Conservation (phyloP, 2,113 vertebrate genomes). For the Amblyornis subalaris region DNA sequence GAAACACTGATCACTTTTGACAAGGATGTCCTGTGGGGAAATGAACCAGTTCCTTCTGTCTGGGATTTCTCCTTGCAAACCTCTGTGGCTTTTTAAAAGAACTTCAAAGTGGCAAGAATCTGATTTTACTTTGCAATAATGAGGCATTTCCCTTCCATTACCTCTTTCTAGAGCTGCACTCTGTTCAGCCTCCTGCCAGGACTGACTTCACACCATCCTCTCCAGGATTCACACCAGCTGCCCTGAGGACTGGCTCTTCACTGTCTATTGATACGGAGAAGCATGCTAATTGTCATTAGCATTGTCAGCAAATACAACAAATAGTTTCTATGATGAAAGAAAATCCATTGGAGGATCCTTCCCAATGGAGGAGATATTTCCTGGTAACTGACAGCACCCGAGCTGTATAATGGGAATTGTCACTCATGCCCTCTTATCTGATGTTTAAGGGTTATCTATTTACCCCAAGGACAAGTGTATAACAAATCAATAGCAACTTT, state of each 20-base stretch:
- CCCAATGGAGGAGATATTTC: slow-evolving; percentile 12
- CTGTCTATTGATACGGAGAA: neutral
- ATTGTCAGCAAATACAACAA: neutral
- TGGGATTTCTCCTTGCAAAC: neutral
- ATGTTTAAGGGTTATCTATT: slow-evolving; percentile 23
- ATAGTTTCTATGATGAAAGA: neutral
- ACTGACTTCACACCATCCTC: neutral
- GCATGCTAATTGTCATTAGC: neutral
- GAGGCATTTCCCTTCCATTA: neutral
- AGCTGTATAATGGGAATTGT: neutral
- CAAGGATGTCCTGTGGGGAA: neutral
- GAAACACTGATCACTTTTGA: neutral
- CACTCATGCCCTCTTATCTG: neutral
- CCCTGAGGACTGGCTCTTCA: neutral
- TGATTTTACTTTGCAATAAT: neutral
- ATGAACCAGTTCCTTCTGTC: neutral
- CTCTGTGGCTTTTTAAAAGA: neutral
- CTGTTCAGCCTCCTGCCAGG: neutral
- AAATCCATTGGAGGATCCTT: slow-evolving; percentile 18
- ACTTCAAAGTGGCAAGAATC: neutral
- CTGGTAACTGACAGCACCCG: neutral
- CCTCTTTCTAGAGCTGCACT: neutral
- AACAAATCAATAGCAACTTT: slow-evolving; percentile 29
- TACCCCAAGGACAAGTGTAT: neutral
- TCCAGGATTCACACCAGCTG: neutral